Evolutionary conservation across 1,140 invertebrate genomes (phyloP).

Genomic region (Pogonomyrmex barbatus): DNA sequence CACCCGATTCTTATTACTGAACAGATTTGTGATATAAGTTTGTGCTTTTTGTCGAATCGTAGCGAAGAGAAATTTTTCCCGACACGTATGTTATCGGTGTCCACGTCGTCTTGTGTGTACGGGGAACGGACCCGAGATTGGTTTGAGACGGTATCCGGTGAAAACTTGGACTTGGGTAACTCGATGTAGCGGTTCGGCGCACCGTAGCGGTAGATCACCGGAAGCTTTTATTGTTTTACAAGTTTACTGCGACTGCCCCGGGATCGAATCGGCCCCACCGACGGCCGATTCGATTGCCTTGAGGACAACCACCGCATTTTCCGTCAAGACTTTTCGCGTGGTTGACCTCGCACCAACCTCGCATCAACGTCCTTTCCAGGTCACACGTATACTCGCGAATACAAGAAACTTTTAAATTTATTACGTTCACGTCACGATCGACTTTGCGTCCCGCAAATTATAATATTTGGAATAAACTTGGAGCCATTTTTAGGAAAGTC

Average conservation of each 20-base stretch:
- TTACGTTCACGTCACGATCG: not conserved
- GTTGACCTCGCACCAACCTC: conserved; percentile 33
- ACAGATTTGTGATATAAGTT: not conserved
- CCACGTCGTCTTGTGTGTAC: conserved; percentile 24
- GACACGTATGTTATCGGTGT: not conserved
- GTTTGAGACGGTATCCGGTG: conserved; percentile 69
- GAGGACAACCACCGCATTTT: conserved; percentile 67
- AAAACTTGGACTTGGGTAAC: conserved; percentile 76
- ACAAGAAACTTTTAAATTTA: not conserved
- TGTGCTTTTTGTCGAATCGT: not conserved
- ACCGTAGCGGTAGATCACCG: conserved; percentile 72
- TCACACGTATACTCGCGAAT: not conserved
- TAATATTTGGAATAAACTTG: not conserved
- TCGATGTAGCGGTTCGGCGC: conserved; percentile 77
- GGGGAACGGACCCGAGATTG: not conserved
- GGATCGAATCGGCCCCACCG: conserved; percentile 47
- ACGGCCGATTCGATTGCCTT: conserved; percentile 70
- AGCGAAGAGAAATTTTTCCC: conserved; percentile 41
- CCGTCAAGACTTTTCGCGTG: conserved; percentile 65
- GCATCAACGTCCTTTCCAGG: not conserved
- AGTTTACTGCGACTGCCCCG: conserved; percentile 79
- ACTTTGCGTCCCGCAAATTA: not conserved
- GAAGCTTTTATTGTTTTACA: conserved; percentile 86
- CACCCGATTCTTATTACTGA: not conserved
- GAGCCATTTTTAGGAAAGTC: not conserved